Base-by-base conservation (phyloP, 2,113 vertebrate species). In the Panthera leo region DNA sequence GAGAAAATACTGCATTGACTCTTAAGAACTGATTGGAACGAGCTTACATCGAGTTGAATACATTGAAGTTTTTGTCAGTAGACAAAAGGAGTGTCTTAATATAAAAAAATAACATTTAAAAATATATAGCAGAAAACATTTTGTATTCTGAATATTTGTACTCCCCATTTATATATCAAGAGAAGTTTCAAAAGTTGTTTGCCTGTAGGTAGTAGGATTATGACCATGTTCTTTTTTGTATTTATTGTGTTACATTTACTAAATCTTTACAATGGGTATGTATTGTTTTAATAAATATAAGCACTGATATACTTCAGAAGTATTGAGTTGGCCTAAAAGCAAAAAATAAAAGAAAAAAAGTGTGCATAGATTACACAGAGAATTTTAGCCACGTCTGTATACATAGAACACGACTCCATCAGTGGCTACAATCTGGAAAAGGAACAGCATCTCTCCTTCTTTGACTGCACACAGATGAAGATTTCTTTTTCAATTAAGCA, bases 41-140 rank as follows among this genome's bases (percentile, higher is more conserved):
- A 91, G 36, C 93, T 97, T 85, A 96, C 14, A 83, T 11, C 51
- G 53, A 97, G 36, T 48, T 91, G 53, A 96, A 51, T 61, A 95
- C 95, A 36, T 80, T 68, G 65, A 85, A 67, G 45, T 51, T 90
- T 36, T 93, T 86, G 9, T 1, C 5, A 79, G 7, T 23, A 84
- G 48, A 91, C 15, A 63, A 75, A 95, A 61, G 88, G 21, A 55
- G 71, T 82, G 58, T 39, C 45, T 85, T 89, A 53, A 92, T 19
- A 45, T 68, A 80, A 91, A 82, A 82, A 94, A 82, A 15, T 70
- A 93, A 15, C 39, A 82, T 61, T 90, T 70, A 10, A 68, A 71
- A 76, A n/a, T 39, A 71, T 55, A 15, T 42, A 89, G 7, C 63
- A 95, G 34, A 84, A 39, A 45, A 45, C 45, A 67, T 83, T 67